Base-by-base conservation (phyloP, 2,888 invertebrate species). In the Cephonodes hylas region DNA sequence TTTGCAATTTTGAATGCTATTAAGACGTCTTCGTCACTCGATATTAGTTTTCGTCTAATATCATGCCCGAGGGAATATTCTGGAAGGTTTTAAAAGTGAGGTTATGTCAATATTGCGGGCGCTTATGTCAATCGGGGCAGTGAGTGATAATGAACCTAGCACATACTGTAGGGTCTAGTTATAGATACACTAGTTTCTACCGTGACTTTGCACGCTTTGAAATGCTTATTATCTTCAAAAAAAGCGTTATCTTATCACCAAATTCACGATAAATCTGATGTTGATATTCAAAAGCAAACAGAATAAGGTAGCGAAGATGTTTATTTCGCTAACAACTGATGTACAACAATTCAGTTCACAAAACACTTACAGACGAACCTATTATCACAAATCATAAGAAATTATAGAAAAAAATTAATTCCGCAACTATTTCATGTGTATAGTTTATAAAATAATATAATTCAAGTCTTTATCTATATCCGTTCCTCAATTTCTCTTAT, bases 401-500 rank as follows among this genome's bases (percentile, higher is more conserved):
- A 18, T 27, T 10, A 20, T 4, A 3, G 18, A 48, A 2, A n/a
- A 5, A n/a, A 31, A 15, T 7, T 25, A 8, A 53, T 31, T 53
- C 31, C 27, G 10, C 18, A 3, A 53, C 53, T 31, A 8, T 48
- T 27, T 53, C 4, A 18, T 18, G 27, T 27, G 31, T 53, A 53
- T 53, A 53, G 31, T 31, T 53, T 53, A 31, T 53, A 18, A 48
- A 27, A 18, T 27, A 53, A 46, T 27, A 53, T 53, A 31, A 53
- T 53, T 53, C 53, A 53, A 48, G 31, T 48, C 31, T 60, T 42
- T 62, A 80, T 88, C 89, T 90, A 87, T 90, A 86, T 91, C 91
- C 91, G 87, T 91, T 90, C 89, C 89, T 91, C 89, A 76, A 89
- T 91, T 92, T 92, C 91, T 89, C 91, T 91, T 89, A 88, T 91